Evolutionary conservation across 2,797 vertebrate genomes (phyloP), one percentile per base, ranked within the genome.

Genomic region (Cirrhinus molitorella): DNA sequence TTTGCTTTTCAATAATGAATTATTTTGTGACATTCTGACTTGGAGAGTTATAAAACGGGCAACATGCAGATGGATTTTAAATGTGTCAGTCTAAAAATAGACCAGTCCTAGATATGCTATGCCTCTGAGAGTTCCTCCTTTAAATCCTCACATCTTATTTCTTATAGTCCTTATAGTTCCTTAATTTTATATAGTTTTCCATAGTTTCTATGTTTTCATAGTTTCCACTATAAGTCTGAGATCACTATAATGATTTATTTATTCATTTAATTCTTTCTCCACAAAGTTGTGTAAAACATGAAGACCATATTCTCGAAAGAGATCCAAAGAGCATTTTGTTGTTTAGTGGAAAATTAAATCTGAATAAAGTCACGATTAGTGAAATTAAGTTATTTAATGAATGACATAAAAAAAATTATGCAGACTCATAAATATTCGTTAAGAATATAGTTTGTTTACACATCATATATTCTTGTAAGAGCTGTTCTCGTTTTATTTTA

Each of bases 121-220:
- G 68, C 72, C 83, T 87, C 84, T 43, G 21, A 65, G 79, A 66
- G 71, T 74, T 37, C 17, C 68, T 66, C 63, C 57, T 84, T 79
- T 65, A 31, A 47, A 63, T 79, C 25, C 11, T 23, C 5, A 66
- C 61, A 34, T 3, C 12, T 51, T 34, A 7, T 11, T 51, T 66
- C 6, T 16, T 28, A 2, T 28, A 19, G 17, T 61, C 10, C 10
- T 34, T 34, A 34, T 34, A n/a, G n/a, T n/a, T n/a, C n/a, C n/a
- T n/a, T n/a, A 34, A 34, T 34, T 34, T 34, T 4, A 34, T 34
- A 34, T 34, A 34, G 31, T 34, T 34, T 34, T 34, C 31, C 4
- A 34, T 43, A 37, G 5, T 43, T 43, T 43, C 40, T 43, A 10
- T 40, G 40, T 40, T 40, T 37, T 7, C 37, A 7, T 9, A 43